Conservation (phyloP, 2,888 invertebrate species). For the Drosophila pseudotakahashii region DNA sequence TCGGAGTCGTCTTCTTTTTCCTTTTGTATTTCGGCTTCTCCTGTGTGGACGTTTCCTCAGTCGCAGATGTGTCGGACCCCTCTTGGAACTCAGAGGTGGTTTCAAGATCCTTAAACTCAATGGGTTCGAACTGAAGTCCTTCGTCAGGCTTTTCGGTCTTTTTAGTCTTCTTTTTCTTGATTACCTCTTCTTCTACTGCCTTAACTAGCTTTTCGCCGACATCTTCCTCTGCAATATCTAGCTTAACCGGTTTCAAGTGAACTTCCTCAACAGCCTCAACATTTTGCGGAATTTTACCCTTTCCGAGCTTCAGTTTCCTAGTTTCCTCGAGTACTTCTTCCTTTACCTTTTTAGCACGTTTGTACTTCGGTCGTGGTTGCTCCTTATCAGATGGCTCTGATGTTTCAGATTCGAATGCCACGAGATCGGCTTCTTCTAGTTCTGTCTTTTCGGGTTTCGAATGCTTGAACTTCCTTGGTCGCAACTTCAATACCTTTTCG, state of each 20-base stretch:
- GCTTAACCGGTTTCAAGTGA: conserved; percentile 74
- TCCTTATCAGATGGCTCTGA: conserved; percentile 59
- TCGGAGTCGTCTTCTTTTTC: conserved; percentile 70
- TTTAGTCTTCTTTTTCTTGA: conserved; percentile 63
- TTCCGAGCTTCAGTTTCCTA: conserved; percentile 77
- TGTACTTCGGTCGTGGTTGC: conserved; percentile 82
- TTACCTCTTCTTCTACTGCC: conserved; percentile 49
- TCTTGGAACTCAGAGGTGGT: conserved; percentile 12
- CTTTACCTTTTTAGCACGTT: conserved; percentile 71
- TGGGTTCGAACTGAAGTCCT: conserved; percentile 57
- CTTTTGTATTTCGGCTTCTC: conserved; percentile 80
- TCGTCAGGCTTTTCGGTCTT: conserved; percentile 57
- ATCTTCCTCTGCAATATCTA: conserved; percentile 45
- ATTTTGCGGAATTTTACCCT: conserved; percentile 76
- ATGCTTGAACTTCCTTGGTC: conserved; percentile 86
- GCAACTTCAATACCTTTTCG: conserved; percentile 87
- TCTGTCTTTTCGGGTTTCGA: conserved; percentile 86
- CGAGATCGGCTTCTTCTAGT: conserved; percentile 85
- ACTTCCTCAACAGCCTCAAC: conserved; percentile 81
- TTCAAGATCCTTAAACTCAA: conserved; percentile 41
- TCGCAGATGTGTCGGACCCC: conserved; percentile 9
- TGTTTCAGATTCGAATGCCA: conserved; percentile 71
- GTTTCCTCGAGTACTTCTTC: conserved; percentile 59
- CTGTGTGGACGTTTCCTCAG: conserved; percentile 50
- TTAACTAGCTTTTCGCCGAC: conserved; percentile 38